Base-by-base conservation (phyloP, 1,140 invertebrate genomes). In the Aphelenchoides fujianensis region DNA sequence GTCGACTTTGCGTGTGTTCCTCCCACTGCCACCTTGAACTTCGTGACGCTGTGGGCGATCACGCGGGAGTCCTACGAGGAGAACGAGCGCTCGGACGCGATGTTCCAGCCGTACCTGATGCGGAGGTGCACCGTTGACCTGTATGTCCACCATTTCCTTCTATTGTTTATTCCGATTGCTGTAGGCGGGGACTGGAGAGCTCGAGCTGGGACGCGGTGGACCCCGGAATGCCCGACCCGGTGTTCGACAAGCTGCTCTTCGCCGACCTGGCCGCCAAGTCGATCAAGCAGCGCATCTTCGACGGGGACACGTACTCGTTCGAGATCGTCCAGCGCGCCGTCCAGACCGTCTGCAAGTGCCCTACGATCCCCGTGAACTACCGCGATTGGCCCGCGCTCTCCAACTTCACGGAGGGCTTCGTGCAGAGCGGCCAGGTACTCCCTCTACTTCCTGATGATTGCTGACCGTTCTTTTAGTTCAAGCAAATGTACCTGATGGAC, bases 261-360 rank as follows among this genome's bases (percentile, higher is more conserved):
- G n/a, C 16, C 16, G 37, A 27, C n/a, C 28, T 61, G 28, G 27
- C n/a, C 36, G 57, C 27, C 57, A 23, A 72, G 28, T 55, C 69
- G 30, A 52, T 73, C 28, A 32, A 41, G 19, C 69, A 76, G 35
- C 31, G 72, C 32, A 75, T 73, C 32, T 75, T 73, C 35, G 72
- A 75, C 28, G 72, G 72, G 28, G 63, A 73, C 12, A 59, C 37
- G 27, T 73, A 74, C 23, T 55, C 72, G 3, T 73, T 73, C 75
- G 72, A 73, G 31, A 62, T 73, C 7, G 72, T 73, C 1, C 28
- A 31, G n/a, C 30, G 72, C 36, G 72, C 72, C 27, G 41, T 73
- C 31, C 71, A 74, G 27, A 61, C 57, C n/a, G n/a, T 61, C n/a
- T 61, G 57, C 28, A 61, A 61, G 28, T 61, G n/a, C 1, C 57